These are phyloP conservation scores for Pseudochirops cupreus DNA, from an alignment of 2,797 vertebrate species.

Conservation along the genomic window DNA sequence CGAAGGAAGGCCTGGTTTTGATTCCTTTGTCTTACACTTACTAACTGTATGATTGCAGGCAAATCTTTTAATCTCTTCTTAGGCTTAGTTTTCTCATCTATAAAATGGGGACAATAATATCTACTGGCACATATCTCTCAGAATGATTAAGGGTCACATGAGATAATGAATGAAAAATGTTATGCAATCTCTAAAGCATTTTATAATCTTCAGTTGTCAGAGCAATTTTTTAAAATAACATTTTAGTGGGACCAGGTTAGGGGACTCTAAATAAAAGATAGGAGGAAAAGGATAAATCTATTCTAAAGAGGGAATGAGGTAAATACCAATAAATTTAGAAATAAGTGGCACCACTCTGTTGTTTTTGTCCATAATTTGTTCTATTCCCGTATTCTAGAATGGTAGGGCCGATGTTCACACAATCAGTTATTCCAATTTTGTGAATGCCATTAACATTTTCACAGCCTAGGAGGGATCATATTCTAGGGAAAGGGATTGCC, in stretches of 20 bases:
- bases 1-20: background rate
- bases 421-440: background rate
- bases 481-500: background rate
- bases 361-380: background rate
- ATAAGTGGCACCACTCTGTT: slow-evolving; percentile 43
- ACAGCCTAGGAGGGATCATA: background rate
- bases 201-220: background rate
- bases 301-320: slow-evolving; percentile 42
- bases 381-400: background rate
- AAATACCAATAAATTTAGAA: background rate
- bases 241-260: slow-evolving; percentile 58
- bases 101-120: background rate
- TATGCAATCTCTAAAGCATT: background rate
- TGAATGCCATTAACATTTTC: background rate
- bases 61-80: background rate
- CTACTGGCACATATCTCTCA: background rate
- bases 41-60: background rate
- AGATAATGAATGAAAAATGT: background rate
- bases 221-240: slow-evolving; percentile 26
- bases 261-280: slow-evolving; percentile 57
- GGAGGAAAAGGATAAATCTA: slow-evolving; percentile 8
- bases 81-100: background rate
- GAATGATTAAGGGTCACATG: background rate
- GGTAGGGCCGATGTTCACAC: background rate
- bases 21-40: background rate